These are phyloP conservation scores for Saccostrea echinata DNA, from an alignment of 1,140 invertebrate species.

Conservation along the genomic window DNA sequence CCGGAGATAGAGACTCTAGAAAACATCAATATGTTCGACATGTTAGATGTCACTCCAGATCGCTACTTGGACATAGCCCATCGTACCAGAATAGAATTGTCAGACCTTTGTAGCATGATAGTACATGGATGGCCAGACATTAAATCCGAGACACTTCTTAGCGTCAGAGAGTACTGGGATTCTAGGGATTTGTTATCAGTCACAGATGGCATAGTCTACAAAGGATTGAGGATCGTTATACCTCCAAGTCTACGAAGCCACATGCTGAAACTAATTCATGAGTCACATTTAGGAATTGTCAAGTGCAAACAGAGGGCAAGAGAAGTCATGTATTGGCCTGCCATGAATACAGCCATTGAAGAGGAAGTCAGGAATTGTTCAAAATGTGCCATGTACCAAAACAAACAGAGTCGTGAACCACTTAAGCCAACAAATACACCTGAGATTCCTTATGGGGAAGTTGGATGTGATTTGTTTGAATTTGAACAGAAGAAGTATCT, in stretches of 20 bases:
- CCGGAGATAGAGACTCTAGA: neutral
- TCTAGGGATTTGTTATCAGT: neutral
- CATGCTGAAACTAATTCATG: neutral
- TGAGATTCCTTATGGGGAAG: neutral
- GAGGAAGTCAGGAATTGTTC: neutral
- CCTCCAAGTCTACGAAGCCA: neutral
- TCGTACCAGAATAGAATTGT: too few species aligned
- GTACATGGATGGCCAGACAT: neutral
- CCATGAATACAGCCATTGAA: neutral
- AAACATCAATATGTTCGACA: conserved; percentile 30
- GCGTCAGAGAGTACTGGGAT: too few species aligned
- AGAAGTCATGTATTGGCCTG: neutral
- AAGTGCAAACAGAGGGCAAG: conserved; percentile 8
- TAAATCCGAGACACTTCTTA: neutral
- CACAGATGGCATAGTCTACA: conserved; percentile 4
- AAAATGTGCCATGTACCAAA: conserved; percentile 11
- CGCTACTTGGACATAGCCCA: conserved; percentile 39
- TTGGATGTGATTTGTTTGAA: conserved; percentile 10
- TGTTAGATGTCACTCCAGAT: conserved; percentile 19
- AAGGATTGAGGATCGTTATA: neutral
- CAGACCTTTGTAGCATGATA: too few species aligned
- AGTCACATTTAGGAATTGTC: too few species aligned
- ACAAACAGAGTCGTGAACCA: too few species aligned
- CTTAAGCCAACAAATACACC: too few species aligned
- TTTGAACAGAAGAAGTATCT: neutral